phyloP scores from a whole-genome alignment of 2,888 invertebrate genomes.

The Hirtodrosophila trivittata region DNA sequence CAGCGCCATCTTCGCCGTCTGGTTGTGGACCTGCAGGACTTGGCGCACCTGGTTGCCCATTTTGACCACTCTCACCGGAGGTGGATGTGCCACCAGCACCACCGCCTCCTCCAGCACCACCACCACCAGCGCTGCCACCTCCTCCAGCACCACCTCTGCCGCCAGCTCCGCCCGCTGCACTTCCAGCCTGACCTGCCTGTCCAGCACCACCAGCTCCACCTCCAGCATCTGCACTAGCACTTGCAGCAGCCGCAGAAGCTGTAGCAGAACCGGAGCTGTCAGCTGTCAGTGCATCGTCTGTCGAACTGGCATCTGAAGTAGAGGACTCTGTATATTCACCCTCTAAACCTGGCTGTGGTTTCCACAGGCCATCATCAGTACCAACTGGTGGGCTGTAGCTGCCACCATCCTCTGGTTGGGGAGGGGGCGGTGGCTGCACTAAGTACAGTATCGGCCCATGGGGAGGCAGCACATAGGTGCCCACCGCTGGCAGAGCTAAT shows the following conservation, averaged over 20 bases:
- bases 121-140: constrained; percentile 56
- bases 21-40: constrained; percentile 66
- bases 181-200: constrained; percentile 63
- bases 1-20: constrained; percentile 71
- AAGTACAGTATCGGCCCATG: background rate
- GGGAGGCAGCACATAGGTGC: constrained; percentile 55
- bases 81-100: constrained; percentile 65
- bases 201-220: constrained; percentile 67
- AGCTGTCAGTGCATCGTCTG: constrained; percentile 23
- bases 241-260: constrained; percentile 33
- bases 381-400: constrained; percentile 52
- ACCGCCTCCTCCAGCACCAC: constrained; percentile 69
- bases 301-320: constrained; percentile 4
- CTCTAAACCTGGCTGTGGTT: constrained; percentile 54
- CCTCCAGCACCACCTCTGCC: constrained; percentile 66
- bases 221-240: constrained; percentile 29
- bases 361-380: constrained; percentile 54
- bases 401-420: constrained; percentile 57
- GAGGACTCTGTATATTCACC: constrained; percentile 44
- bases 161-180: constrained; percentile 62
- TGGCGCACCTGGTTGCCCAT: constrained; percentile 62
- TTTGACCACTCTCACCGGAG: constrained; percentile 62
- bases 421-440: constrained; percentile 42
- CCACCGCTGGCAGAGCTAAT: constrained; percentile 34
- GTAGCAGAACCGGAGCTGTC: constrained; percentile 32